Percentiles rank a stretch among this genome's conserved stretches.
phyloP scores from a whole-genome alignment of 2,113 vertebrate genomes.

The Varanus salvator region DNA sequence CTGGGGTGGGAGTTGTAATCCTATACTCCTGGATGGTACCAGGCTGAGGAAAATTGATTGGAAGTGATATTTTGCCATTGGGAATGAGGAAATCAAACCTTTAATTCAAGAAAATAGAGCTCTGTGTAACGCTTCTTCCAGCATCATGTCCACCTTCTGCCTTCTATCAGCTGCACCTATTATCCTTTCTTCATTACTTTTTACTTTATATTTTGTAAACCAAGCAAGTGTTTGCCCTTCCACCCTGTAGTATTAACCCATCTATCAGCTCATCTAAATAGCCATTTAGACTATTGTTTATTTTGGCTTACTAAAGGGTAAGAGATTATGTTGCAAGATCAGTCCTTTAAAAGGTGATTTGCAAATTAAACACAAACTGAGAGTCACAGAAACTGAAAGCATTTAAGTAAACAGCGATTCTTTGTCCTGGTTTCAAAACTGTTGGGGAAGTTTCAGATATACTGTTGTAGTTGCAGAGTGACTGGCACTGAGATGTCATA shows the following conservation, averaged over 20 bases:
- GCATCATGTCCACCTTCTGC: conserved; percentile 6
- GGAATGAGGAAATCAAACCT: conserved; percentile 7
- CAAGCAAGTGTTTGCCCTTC: conserved; percentile 13
- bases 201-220: conserved; percentile 25
- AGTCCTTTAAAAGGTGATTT: conserved; percentile 1
- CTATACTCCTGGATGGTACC: not conserved
- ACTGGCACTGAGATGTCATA: not conserved
- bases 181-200: not conserved
- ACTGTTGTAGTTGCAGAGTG: not conserved
- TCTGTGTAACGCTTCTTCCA: conserved; percentile 11
- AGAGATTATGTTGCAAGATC: conserved; percentile 32
- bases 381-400: not conserved
- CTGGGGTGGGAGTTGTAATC: not conserved
- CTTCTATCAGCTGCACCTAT: conserved; percentile 1
- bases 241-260: not conserved
- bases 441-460: not conserved
- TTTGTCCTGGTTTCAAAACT: not conserved
- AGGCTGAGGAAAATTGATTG: not conserved
- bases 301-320: conserved; percentile 43
- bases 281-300: conserved; percentile 39
- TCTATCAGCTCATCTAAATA: conserved; percentile 24
- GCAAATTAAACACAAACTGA: not conserved
- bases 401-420: conserved; percentile 4
- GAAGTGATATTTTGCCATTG: conserved; percentile 5
- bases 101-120: not conserved